Conservation (phyloP, 53 echinoderm and acorn worm genomes). For the Paracentrotus lividus region DNA sequence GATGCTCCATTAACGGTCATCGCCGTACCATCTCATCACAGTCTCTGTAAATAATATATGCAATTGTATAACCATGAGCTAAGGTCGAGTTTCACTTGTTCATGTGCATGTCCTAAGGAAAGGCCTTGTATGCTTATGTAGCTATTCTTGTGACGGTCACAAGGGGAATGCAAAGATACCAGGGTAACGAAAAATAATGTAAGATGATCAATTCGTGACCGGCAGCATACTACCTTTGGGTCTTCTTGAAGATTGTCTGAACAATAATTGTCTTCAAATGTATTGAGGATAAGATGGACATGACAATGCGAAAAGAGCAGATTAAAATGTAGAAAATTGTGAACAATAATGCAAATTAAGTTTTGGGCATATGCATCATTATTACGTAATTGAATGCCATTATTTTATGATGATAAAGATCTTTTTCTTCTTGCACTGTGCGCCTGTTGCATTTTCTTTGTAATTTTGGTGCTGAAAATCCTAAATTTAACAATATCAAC, state of each 20-base stretch:
- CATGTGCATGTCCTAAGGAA: conserved; percentile 17
- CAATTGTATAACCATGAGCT: conserved; percentile 6
- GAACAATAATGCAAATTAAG: too few relatives aligned
- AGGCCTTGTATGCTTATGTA: background rate
- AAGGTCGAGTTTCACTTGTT: conserved; percentile 7
- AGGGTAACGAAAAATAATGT: background rate
- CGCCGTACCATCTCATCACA: background rate
- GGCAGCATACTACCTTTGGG: background rate
- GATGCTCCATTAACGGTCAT: background rate
- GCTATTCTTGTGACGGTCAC: background rate
- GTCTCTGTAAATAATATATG: conserved; percentile 1
- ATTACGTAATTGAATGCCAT: too few relatives aligned
- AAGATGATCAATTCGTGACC: background rate
- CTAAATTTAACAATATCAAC: too few relatives aligned
- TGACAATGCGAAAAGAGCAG: too few relatives aligned
- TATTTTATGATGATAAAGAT: too few relatives aligned
- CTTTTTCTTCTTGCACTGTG: too few relatives aligned
- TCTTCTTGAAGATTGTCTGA: background rate
- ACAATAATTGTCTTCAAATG: too few relatives aligned
- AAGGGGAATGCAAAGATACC: background rate
- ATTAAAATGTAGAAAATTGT: too few relatives aligned
- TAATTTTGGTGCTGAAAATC: too few relatives aligned
- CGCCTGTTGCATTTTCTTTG: too few relatives aligned
- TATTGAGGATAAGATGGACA: too few relatives aligned
- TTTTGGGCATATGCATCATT: too few relatives aligned